These are phyloP conservation scores for human (Homo sapiens) DNA, from an alignment of 2,113 vertebrate species.

Conservation along the genomic window DNA sequence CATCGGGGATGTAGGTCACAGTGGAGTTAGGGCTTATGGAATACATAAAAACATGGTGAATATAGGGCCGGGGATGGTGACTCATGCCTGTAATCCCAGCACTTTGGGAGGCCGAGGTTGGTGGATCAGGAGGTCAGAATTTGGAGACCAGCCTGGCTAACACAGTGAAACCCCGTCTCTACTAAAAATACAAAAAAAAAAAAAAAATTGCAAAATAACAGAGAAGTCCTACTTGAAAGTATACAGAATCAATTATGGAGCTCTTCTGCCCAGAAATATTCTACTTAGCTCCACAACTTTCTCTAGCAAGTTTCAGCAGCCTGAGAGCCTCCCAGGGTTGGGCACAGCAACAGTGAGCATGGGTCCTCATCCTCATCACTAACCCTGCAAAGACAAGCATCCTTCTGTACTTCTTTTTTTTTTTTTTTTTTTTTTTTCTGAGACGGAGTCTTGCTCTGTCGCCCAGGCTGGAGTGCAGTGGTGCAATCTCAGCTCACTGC, in stretches of 20 bases:
- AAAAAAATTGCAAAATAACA: background rate
- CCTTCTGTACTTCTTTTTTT: background rate
- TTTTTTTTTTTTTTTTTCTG: background rate
- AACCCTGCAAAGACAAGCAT: background rate
- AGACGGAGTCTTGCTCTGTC: too few species aligned
- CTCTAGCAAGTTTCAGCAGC: background rate
- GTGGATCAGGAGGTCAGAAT: too few species aligned
- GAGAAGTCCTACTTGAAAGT: background rate
- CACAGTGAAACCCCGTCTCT: too few species aligned
- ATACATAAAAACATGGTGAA: background rate
- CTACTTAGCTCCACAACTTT: background rate
- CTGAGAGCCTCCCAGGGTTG: background rate
- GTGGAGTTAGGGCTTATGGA: background rate
- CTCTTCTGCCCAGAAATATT: background rate
- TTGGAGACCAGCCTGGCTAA: too few species aligned
- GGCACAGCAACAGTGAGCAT: background rate
- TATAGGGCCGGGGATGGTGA: too few species aligned
- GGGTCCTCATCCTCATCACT: background rate
- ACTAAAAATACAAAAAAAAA: too few species aligned
- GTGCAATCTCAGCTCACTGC: too few species aligned
- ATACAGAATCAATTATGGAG: background rate
- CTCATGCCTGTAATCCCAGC: too few species aligned
- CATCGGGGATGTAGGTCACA: background rate
- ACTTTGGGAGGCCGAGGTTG: too few species aligned
- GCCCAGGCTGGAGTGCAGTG: too few species aligned